Conservation (phyloP, 2,797 vertebrate species). For the Sebastes glaucus region DNA sequence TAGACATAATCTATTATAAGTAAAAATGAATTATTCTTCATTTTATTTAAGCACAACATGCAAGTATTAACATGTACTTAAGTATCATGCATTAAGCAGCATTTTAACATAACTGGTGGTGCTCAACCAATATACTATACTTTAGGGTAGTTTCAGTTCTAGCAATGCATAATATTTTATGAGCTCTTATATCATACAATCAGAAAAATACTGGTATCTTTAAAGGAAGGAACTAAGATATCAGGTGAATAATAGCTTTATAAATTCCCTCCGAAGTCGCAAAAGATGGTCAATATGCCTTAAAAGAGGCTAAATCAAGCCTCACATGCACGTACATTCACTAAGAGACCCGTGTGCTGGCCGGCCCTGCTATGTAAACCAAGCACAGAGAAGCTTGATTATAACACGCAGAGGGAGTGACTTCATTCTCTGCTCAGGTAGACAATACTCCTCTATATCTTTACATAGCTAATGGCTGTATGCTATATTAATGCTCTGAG, state of each 20-base stretch:
- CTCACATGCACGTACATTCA: too few relatives aligned
- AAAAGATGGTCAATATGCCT: neutral
- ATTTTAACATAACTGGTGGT: neutral
- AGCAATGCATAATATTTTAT: too few relatives aligned
- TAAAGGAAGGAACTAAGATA: too few relatives aligned
- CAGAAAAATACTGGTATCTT: neutral
- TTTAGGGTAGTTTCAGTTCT: neutral
- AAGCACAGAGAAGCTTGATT: too few relatives aligned
- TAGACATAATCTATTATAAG: neutral
- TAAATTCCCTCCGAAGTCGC: neutral
- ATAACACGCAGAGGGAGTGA: too few relatives aligned
- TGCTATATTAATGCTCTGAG: too few relatives aligned
- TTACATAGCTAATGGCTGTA: too few relatives aligned
- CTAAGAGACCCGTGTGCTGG: too few relatives aligned
- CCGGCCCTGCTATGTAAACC: fast-evolving
- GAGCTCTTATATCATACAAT: neutral
- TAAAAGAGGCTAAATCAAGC: too few relatives aligned
- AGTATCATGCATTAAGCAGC: neutral
- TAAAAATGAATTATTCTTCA: neutral
- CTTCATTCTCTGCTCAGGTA: too few relatives aligned
- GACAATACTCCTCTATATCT: too few relatives aligned
- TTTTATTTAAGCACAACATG: neutral
- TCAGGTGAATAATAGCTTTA: neutral
- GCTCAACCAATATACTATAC: neutral
- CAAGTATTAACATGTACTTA: neutral